Base-by-base conservation (phyloP, 2,888 invertebrate genomes). In the Bimastos eiseni region DNA sequence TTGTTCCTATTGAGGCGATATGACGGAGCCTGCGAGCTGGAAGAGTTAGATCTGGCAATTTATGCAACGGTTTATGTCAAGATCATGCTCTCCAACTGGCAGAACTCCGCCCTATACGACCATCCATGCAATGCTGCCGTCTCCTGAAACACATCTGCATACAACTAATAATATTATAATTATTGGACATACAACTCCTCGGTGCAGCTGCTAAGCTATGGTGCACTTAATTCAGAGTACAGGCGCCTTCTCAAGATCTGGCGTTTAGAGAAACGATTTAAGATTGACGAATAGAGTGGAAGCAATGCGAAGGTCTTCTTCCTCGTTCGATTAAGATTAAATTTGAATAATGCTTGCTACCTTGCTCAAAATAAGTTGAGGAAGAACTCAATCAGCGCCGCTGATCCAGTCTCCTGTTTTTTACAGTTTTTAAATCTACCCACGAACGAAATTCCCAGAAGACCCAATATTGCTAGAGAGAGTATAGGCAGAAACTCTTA, bases 31-130 rank as follows among this genome's bases (percentile, higher is more conserved):
- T 70, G 70, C 70, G 70, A 70, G 70, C 70, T 70, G 70, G 70
- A 70, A 70, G 70, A 70, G 70, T 70, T 70, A 70, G 70, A 70
- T 70, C 70, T 70, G 70, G 70, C 70, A 70, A 70, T 70, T 70
- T 70, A 70, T 8, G 6, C 70, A 70, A n/a, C 70, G 70, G n/a
- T 70, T n/a, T n/a, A 70, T 70, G 70, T 70, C 70, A 70, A 70
- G 70, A 70, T 70, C 70, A 70, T n/a, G 70, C 70, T 70, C 70
- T n/a, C 70, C 70, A 70, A 70, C 70, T 70, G 11, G n/a, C 70
- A 70, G 8, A 70, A 70, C 70, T 70, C 70, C 70, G 70, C 24
- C 55, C 3, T 6, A 1, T 30, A 11, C 8, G 30, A 24, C 6
- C 41, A 41, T 41, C 24, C 55, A 55, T 55, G 5, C 55, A 55